A percentile compares a stretch with the other conserved stretches of the same genome.
phyloP scores from a whole-genome alignment of 1,140 invertebrate species.

The Littorina saxatilis region DNA sequence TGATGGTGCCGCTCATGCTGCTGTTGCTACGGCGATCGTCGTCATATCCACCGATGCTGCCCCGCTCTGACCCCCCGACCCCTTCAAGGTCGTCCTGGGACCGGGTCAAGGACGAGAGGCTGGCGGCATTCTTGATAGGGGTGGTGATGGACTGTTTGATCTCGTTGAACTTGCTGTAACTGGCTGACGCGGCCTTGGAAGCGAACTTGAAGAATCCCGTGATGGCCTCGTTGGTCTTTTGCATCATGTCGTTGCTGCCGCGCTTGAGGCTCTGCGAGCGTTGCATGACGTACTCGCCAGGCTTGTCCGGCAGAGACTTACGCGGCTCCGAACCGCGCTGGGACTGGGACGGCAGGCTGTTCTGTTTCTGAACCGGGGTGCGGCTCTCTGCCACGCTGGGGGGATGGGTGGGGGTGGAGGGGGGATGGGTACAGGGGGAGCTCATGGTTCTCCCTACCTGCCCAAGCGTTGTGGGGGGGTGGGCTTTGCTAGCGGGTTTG shows the following conservation, averaged over 20 bases:
- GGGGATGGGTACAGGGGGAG: neutral
- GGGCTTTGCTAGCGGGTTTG: neutral
- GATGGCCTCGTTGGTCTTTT: constrained; percentile 65
- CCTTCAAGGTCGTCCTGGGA: constrained; percentile 48
- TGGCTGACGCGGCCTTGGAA: constrained; percentile 87
- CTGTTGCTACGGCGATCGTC: constrained; percentile 25
- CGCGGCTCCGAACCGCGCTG: neutral
- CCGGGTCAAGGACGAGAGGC: constrained; percentile 48
- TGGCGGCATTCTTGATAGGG: constrained; percentile 61
- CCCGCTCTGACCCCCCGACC: constrained; percentile 40
- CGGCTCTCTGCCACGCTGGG: neutral
- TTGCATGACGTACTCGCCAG: constrained; percentile 38
- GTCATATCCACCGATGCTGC: constrained; percentile 12
- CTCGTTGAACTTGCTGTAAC: constrained; percentile 90
- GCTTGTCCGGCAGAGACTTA: constrained; percentile 22
- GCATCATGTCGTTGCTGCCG: constrained; percentile 53
- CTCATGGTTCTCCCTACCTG: constrained; percentile 31
- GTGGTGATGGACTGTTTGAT: constrained; percentile 90
- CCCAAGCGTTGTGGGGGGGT: constrained; percentile 44
- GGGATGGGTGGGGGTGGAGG: neutral
- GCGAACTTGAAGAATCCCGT: constrained; percentile 78
- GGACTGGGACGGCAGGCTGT: constrained; percentile 5
- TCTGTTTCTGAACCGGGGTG: constrained; percentile 25
- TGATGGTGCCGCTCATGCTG: constrained; percentile 30
- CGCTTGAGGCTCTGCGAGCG: constrained; percentile 48